phyloP scores from a whole-genome alignment of 2,888 invertebrate genomes.

The Eupithecia subfuscata region DNA sequence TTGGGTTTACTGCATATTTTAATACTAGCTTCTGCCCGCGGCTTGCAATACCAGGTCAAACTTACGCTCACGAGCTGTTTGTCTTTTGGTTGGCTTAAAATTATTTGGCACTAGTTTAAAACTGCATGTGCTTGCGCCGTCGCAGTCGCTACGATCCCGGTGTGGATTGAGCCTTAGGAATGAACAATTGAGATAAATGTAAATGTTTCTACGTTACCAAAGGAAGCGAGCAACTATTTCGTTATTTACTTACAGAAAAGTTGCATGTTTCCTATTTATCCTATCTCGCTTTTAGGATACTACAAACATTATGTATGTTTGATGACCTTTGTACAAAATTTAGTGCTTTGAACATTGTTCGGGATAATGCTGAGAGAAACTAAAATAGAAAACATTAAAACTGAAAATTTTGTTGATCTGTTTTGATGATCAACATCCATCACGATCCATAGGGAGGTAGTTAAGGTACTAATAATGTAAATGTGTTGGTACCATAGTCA shows the following conservation, averaged over 20 bases:
- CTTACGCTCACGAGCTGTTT: too few species aligned
- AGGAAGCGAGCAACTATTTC: not conserved
- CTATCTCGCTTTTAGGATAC: conserved; percentile 10
- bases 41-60: too few species aligned
- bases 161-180: not conserved
- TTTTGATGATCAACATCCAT: not conserved
- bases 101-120: too few species aligned
- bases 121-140: too few species aligned
- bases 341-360: conserved; percentile 4
- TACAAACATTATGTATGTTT: conserved; percentile 5
- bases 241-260: not conserved
- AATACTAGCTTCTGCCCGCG: too few species aligned
- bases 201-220: not conserved
- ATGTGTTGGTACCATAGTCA: too few species aligned
- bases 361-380: not conserved
- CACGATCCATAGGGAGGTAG: not conserved
- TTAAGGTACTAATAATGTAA: too few species aligned
- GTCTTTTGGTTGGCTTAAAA: too few species aligned
- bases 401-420: not conserved
- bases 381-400: not conserved
- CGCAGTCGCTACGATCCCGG: too few species aligned
- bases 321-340: conserved; percentile 4
- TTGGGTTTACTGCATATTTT: not conserved
- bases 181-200: not conserved
- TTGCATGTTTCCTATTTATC: conserved; percentile 11